Base-by-base conservation (phyloP, 2,888 invertebrate genomes). In the Phyllotreta cruciferae region DNA sequence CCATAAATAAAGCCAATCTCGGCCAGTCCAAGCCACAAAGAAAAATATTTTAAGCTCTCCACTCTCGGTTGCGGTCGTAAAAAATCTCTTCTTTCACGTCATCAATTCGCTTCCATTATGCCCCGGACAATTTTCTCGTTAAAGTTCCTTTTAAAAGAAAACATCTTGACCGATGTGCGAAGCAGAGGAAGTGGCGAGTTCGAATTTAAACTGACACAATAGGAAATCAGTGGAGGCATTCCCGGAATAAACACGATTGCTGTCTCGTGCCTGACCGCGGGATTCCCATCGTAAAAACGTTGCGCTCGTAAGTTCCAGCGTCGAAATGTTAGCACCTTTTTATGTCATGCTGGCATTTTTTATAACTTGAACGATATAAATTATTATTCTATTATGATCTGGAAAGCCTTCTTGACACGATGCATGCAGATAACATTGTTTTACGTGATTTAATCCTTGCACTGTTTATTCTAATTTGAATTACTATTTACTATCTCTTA, bases 121-220 rank as follows among this genome's bases (percentile, higher is more conserved):
- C 13, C n/a, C 36, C 52, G 53, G 58, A 64, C 66, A 64, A 66
- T 68, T 66, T 68, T 60, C 61, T 57, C 58, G 64, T 68, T 64
- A 56, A 66, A 62, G 60, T 63, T 57, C 57, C 57, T 67, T 58
- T 58, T 61, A 66, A 63, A 63, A 10, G 56, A 61, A 64, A 63
- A 64, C 66, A 68, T 66, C 66, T 66, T 68, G 70, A 70, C 70
- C 70, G 64, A 63, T 62, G 68, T 57, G 62, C 39, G 66, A 66
- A 66, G 60, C 61, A 60, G 52, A 39, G 56, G 58, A 65, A 58
- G 55, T 57, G 61, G 58, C 39, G 62, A 63, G 60, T 49, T 53
- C 63, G 69, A 68, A 62, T 71, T 70, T 70, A 66, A 69, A 71
- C 62, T 65, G 71, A 71, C 71, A 70, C 73, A 74, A 74, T 72